These are phyloP conservation scores for Chaetorhynchus papuensis DNA, from an alignment of 2,113 vertebrate genomes.

Conservation along the genomic window DNA sequence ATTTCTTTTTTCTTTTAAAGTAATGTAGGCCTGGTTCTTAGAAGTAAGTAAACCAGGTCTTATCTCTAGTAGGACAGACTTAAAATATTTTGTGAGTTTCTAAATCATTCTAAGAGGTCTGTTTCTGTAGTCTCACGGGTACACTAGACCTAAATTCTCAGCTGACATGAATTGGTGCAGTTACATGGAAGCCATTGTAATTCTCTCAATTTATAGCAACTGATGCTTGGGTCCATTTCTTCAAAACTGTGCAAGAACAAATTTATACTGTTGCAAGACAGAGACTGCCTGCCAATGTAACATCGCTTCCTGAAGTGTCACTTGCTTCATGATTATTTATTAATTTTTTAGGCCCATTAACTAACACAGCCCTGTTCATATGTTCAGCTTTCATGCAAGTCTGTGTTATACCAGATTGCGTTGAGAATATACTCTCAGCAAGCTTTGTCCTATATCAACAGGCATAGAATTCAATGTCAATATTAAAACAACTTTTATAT, in stretches of 20 bases:
- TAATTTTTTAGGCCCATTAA: background rate
- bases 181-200: background rate
- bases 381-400: background rate
- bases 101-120: background rate
- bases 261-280: background rate
- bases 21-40: background rate
- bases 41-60: background rate
- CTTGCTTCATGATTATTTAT: background rate
- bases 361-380: background rate
- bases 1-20: background rate
- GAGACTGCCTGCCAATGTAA: background rate
- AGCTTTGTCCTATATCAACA: background rate
- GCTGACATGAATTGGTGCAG: background rate
- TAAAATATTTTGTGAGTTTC: background rate
- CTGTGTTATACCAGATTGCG: background rate
- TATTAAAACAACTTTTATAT: background rate
- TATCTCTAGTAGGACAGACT: background rate
- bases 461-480: background rate
- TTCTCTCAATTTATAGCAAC: background rate
- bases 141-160: background rate
- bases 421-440: background rate
- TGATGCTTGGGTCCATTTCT: background rate
- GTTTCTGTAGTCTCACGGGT: background rate
- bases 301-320: background rate
- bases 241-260: background rate